Base-by-base conservation (phyloP, 2,888 invertebrate species). In the Meganola albula region DNA sequence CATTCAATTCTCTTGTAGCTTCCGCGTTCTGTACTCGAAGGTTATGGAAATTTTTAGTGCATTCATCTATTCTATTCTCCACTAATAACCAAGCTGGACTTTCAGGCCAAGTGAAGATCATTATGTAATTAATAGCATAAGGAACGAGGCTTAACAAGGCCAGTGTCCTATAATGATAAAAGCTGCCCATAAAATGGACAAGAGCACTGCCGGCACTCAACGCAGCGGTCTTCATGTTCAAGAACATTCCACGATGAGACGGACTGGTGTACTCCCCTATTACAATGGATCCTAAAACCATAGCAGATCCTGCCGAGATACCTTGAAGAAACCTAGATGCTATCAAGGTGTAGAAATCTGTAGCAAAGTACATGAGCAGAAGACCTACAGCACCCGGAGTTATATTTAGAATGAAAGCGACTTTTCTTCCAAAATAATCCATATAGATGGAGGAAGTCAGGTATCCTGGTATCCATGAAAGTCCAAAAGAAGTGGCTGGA, bases 71-170 rank as follows among this genome's bases (percentile, higher is more conserved):
- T 7, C 69, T 66, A 2, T 79, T 82, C 35, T 42, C 48, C 0
- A 46, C 74, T 0, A 88, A 74, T 22, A 91, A 53, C 90, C 90
- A 91, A 3, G 79, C 71, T 0, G 90, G 90, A 10, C 90, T 87
- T 63, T 91, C 91, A 0, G 88, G 88, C 44, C 88, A 67, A 0
- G 87, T 75, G 4, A 72, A 51, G 3, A 88, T 65, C 3, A 63
- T 66, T 1, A 53, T 27, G 2, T 66, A 36, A 2, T 60, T 46
- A 1, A 55, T 6, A 0, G 52, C 10, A 11, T 53, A 33, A 0
- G 65, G 63, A 0, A 58, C 27, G 0, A 58, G 25, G 5, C 57
- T 54, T 0, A 59, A 34, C 1, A 64, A 11, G 1, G 70, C 64
- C 0, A 65, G 45, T 1, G 51, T 60, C 30, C 56, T 56, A 68